Base-by-base conservation (phyloP, 2,888 invertebrate species). In the Bombylius discolor region DNA sequence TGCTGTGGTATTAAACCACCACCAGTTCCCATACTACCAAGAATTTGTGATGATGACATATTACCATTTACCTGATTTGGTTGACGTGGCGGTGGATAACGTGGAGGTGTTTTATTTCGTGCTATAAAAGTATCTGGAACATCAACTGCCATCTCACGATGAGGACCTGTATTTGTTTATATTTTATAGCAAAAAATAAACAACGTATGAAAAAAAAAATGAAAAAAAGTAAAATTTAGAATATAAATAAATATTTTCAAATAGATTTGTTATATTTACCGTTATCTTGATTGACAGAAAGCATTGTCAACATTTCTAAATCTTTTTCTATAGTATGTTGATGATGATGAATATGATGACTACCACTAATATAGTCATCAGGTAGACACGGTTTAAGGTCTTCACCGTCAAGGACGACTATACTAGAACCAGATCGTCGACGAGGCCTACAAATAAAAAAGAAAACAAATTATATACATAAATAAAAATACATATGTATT, bases 121-220 rank as follows among this genome's bases (percentile, higher is more conserved):
- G 88, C 91, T 69, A 92, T 85, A 79, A 94, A 94, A 67, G 87
- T 87, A 73, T 94, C 94, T 69, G 97, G 97, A 68, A 95, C 95
- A 78, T 97, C 97, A 75, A 97, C 95, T 72, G 97, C 94, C 91
- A 96, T 93, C 83, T 97, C 97, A 72, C 96, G 86, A 81, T 95
- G 95, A 70, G 91, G 90, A 75, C 88, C 87, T 80, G 76, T 8
- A 51, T 31, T 12, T 51, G n/a, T 33, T 44, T 44, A 32, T 5
- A 33, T 45, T 52, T 46, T 49, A 44, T 12, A 48, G 14, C 32
- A 46, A 51, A 53, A 23, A 44, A 50, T 8, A 52, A 44, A 44
- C 39, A 32, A 5, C 14, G 33, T 49, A 9, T 47, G 1, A 31
- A 50, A 51, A 45, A 12, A 42, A 9, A 9, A 36, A 36, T 36